Base-by-base conservation (phyloP, 2,113 vertebrate species). In the Corydoras maculifer region DNA sequence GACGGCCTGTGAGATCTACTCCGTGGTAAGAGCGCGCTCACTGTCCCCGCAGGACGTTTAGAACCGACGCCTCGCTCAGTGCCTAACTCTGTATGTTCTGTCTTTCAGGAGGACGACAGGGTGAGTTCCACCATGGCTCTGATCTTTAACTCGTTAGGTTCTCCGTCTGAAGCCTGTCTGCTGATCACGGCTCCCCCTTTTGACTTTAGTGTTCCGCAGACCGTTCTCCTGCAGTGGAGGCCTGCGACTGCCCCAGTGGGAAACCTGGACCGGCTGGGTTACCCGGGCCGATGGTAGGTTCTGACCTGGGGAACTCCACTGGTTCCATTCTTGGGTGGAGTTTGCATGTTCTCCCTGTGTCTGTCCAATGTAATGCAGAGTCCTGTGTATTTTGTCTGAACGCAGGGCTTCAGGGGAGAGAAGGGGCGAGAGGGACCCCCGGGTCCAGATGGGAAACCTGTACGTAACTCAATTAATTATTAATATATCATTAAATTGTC, bases 1-100 rank as follows among this genome's bases (percentile, higher is more conserved):
- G 73, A 83, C 82, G 0, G 86, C 86, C 1, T 88, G 86, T 76
- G 86, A 88, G 75, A 86, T 88, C 54, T 80, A 73, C 64, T 83
- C 82, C 8, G 85, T 87, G 80, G 86, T 88, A 67, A 82, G 84
- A 48, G 3, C 4, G 8, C 15, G 29, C 30, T 72, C 55, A 32
- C 25, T 60, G 25, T 72, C 64, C 29, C 14, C 25, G 50, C 25
- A 4, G 32, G 13, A 7, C 6, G 7, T 35, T 3, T 50, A 8
- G 0, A 10, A 8, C 30, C 50, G 5, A 2, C 43, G 13, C 58
- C 58, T 48, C 72, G 4, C 50, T 76, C 62, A 32, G 0, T 9
- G 51, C 30, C 57, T 9, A 30, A 78, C 59, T 59, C 5, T 53
- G 18, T 70, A 4, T 14, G 25, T 75, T 11, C 75, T 48, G 73